Conservation (phyloP, 2,797 vertebrate genomes). For the Malurus leucopterus region DNA sequence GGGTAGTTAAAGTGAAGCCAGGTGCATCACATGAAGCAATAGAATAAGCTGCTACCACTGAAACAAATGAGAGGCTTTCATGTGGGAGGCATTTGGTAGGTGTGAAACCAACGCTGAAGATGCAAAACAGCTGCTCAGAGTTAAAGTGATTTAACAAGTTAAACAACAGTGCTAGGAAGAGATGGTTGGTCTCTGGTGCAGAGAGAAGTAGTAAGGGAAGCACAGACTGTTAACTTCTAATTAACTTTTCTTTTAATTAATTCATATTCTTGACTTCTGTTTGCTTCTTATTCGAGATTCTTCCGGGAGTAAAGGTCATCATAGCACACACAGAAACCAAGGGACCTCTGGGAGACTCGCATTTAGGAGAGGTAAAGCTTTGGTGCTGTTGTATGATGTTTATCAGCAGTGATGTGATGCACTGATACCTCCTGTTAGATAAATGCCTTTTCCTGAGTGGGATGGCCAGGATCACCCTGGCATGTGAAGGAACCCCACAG, state of each 20-base stretch:
- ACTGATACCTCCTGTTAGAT: not conserved
- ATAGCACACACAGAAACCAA: slow-evolving; percentile 95
- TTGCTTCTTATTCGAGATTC: slow-evolving; percentile 77
- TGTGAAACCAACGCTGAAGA: not conserved
- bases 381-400: not conserved
- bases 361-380: slow-evolving; percentile 87
- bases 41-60: not conserved
- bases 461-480: not conserved
- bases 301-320: slow-evolving; percentile 95
- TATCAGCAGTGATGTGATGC: not conserved
- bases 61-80: not conserved
- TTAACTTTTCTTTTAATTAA: not conserved
- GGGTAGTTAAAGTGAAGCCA: not conserved
- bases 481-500: not conserved
- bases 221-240: not conserved
- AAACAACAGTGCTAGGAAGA: not conserved
- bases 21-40: not conserved
- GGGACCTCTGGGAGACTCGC: slow-evolving; percentile 92
- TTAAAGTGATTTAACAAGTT: not conserved
- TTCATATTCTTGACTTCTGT: not conserved
- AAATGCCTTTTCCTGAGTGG: not conserved
- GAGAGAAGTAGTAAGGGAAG: not conserved
- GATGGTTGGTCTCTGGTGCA: not conserved
- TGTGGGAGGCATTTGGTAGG: not conserved
- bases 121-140: not conserved